Percentiles rank a stretch among this genome's conserved stretches.
Evolutionary conservation across 2,888 invertebrate genomes (phyloP).

Genomic region (Ophion costatus): DNA sequence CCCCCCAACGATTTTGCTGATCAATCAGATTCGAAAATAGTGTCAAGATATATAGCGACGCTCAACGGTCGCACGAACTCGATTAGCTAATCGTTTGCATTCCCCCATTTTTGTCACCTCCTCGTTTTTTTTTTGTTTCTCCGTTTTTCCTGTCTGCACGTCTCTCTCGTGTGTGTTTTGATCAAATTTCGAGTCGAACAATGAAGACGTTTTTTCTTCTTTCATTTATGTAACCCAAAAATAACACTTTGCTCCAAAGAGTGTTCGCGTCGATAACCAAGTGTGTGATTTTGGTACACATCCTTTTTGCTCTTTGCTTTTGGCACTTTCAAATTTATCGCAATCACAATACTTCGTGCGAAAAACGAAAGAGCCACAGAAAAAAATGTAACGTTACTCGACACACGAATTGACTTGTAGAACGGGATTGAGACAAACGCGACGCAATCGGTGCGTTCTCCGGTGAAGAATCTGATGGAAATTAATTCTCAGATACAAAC

Average conservation of each 20-base stretch:
- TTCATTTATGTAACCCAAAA: not conserved
- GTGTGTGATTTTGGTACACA: slow-evolving; percentile 1
- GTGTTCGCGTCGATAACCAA: slow-evolving; percentile 9
- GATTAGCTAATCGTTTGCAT: slow-evolving; percentile 45
- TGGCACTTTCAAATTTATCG: not conserved
- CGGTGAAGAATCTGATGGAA: slow-evolving; percentile 93
- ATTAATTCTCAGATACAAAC: slow-evolving; percentile 89
- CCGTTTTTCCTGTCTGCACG: not conserved
- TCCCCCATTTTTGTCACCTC: not conserved
- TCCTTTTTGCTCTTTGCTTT: slow-evolving; percentile 16
- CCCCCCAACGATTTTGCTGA: not conserved
- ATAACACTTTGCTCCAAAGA: slow-evolving; percentile 6
- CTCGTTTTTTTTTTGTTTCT: slow-evolving; percentile 26
- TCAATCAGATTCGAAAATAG: slow-evolving; percentile 51
- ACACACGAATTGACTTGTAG: slow-evolving; percentile 84
- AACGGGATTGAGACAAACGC: slow-evolving; percentile 92
- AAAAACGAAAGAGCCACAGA: not conserved
- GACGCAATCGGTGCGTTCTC: slow-evolving; percentile 92
- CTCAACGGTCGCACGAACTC: slow-evolving; percentile 58
- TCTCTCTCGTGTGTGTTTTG: slow-evolving; percentile 11
- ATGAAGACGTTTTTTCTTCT: not conserved
- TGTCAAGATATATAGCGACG: slow-evolving; percentile 51
- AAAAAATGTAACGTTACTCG: slow-evolving; percentile 12
- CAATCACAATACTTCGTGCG: not conserved
- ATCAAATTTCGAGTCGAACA: slow-evolving; percentile 12